phyloP scores from a whole-genome alignment of 2,113 vertebrate genomes.

The Crotophaga sulcirostris region DNA sequence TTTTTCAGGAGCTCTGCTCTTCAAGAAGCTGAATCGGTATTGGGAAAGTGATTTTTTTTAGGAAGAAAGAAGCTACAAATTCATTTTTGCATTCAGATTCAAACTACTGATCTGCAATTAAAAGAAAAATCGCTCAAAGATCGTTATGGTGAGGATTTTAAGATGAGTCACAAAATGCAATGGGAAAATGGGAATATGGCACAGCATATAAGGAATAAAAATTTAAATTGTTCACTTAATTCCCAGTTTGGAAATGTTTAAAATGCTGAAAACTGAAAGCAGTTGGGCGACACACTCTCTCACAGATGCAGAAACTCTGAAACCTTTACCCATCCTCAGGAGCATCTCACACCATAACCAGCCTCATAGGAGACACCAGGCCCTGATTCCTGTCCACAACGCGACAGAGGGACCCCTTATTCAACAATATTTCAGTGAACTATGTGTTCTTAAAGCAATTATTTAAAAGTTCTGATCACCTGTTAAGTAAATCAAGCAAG shows the following conservation, averaged over 20 bases:
- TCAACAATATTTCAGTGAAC: background rate
- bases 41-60: background rate
- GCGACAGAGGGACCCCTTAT: background rate
- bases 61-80: background rate
- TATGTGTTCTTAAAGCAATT: background rate
- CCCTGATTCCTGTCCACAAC: background rate
- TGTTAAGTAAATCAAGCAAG: background rate
- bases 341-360: background rate
- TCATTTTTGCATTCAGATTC: background rate
- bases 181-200: background rate
- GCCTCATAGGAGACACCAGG: background rate
- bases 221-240: background rate
- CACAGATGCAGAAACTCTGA: background rate
- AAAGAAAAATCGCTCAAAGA: background rate
- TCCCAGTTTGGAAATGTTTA: background rate
- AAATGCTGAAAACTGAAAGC: background rate
- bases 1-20: background rate
- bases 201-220: background rate
- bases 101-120: background rate
- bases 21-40: background rate
- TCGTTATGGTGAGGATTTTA: background rate
- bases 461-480: background rate
- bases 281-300: background rate
- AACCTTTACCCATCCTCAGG: background rate
- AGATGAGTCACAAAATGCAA: background rate